Evolutionary conservation across 2,888 invertebrate genomes (phyloP).

Genomic region (Thymelicus acteon): DNA sequence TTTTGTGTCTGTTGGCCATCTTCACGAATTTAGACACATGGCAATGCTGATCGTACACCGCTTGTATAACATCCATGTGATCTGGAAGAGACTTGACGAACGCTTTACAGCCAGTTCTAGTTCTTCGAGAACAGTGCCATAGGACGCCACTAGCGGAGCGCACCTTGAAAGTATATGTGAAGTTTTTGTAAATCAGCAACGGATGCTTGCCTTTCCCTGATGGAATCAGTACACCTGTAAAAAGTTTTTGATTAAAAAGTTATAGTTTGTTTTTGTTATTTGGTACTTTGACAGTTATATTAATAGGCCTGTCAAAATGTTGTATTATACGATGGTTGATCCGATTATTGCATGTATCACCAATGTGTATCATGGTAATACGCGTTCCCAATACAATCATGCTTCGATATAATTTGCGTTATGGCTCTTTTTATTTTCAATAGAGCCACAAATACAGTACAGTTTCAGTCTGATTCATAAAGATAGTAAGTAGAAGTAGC

Average conservation of each 20-base stretch:
- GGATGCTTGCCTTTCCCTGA: conserved; percentile 71
- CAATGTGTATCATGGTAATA: too few species aligned
- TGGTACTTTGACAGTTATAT: too few species aligned
- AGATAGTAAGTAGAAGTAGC: too few species aligned
- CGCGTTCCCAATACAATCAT: too few species aligned
- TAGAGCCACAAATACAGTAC: too few species aligned
- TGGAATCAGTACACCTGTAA: conserved; percentile 62
- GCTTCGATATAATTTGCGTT: too few species aligned
- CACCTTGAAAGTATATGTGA: conserved; percentile 64
- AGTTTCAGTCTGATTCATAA: too few species aligned
- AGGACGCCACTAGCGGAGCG: conserved; percentile 57
- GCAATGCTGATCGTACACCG: conserved; percentile 55
- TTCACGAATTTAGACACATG: conserved; percentile 48
- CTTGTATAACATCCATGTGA: conserved; percentile 51
- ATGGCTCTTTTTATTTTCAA: too few species aligned
- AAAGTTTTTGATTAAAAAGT: conserved; percentile 25
- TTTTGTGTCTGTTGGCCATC: conserved; percentile 16
- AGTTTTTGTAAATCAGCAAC: conserved; percentile 60
- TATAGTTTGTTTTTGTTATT: conserved; percentile 4
- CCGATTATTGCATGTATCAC: too few species aligned
- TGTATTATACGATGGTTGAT: too few species aligned
- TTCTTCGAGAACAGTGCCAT: conserved; percentile 69
- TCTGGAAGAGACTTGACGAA: conserved; percentile 58
- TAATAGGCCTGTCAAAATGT: too few species aligned
- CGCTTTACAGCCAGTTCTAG: conserved; percentile 68